Percentiles rank a stretch among this genome's conserved stretches.
Conservation (phyloP, 2,113 vertebrate species). For the Dromas ardeola region DNA sequence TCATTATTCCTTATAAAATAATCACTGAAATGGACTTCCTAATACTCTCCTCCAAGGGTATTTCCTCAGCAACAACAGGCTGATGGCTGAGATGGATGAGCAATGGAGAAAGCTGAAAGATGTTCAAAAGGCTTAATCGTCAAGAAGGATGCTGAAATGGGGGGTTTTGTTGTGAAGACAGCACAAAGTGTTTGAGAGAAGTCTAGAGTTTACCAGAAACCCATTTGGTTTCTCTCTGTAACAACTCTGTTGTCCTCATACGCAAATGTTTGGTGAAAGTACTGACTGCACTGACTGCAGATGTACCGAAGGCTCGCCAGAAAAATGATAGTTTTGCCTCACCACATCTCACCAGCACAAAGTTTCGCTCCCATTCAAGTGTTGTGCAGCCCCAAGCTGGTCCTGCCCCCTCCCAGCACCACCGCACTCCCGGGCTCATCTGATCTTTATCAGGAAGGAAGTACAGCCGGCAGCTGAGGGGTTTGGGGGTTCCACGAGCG, state of each 20-base stretch:
- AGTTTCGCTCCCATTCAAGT: not conserved
- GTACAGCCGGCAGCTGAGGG: not conserved
- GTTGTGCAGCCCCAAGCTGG: not conserved
- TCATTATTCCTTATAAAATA: conserved; percentile 44
- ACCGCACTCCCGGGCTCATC: not conserved
- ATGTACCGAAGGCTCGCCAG: not conserved
- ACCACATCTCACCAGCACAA: not conserved
- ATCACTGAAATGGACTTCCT: not conserved
- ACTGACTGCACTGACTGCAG: not conserved
- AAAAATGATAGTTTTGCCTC: not conserved
- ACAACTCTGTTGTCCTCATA: not conserved
- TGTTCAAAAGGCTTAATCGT: not conserved
- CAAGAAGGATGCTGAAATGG: not conserved
- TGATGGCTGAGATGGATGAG: not conserved
- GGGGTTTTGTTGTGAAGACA: not conserved
- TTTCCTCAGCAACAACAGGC: not conserved
- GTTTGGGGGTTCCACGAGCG: not conserved
- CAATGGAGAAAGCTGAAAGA: not conserved
- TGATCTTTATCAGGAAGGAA: not conserved
- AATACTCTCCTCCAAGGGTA: not conserved
- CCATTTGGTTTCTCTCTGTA: not conserved
- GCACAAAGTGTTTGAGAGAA: not conserved
- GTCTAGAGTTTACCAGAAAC: not conserved
- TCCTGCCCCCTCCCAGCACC: not conserved
- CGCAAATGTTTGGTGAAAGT: not conserved